Evolutionary conservation across 2,113 vertebrate species (phyloP).

Genomic region (Astatotilapia flaviijosephi): DNA sequence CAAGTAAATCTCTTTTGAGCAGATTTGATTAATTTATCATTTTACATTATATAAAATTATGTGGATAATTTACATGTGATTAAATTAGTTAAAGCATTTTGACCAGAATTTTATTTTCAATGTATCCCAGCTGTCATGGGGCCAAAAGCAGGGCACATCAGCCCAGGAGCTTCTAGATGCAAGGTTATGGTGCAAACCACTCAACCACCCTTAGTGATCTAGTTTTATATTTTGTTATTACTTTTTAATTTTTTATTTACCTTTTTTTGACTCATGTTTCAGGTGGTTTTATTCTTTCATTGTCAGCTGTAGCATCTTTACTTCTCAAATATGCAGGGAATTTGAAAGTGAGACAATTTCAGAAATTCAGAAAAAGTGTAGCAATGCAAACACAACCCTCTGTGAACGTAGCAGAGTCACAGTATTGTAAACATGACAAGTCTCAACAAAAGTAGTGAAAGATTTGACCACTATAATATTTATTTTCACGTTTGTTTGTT

Average conservation of each 20-base stretch:
- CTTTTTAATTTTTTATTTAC: background rate
- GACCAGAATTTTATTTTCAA: background rate
- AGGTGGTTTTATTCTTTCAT: background rate
- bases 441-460: background rate
- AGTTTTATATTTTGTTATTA: background rate
- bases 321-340: background rate
- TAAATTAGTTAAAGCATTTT: background rate
- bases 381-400: background rate
- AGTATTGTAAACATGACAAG: background rate
- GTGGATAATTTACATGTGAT: background rate
- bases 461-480: background rate
- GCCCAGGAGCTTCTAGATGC: background rate
- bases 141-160: rapidly evolving
- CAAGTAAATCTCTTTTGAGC: background rate
- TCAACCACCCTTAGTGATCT: rapidly evolving
- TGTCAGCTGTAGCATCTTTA: background rate
- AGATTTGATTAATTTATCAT: background rate
- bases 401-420: background rate
- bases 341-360: background rate
- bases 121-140: background rate
- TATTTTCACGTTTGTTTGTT: rapidly evolving
- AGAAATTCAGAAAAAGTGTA: background rate
- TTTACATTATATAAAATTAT: background rate
- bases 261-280: background rate
- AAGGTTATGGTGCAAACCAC: rapidly evolving